These are phyloP conservation scores for Circaetus cinerascens DNA, from an alignment of 2,113 vertebrate species.

Conservation along the genomic window DNA sequence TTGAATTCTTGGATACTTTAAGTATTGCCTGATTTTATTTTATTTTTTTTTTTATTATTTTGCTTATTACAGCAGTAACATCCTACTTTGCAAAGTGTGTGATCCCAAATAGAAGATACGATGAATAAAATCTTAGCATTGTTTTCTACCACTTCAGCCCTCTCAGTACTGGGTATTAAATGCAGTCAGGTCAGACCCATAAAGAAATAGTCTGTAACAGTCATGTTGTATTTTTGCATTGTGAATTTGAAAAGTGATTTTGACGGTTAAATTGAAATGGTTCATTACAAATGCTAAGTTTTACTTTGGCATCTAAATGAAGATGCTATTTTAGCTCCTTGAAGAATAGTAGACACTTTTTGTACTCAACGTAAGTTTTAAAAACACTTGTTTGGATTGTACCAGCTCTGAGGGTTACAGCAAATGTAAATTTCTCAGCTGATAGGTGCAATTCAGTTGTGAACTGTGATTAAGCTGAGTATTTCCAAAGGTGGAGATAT, in stretches of 20 bases:
- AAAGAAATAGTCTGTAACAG: not conserved
- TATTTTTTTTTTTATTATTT: not conserved
- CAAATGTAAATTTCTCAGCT: not conserved
- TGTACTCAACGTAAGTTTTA: not conserved
- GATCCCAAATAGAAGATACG: not conserved
- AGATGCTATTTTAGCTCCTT: not conserved
- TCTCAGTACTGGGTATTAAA: not conserved
- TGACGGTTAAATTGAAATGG: not conserved
- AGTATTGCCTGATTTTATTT: not conserved
- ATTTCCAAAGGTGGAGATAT: not conserved
- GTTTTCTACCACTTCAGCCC: slow-evolving; percentile 4
- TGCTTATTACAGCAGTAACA: not conserved
- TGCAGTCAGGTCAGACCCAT: not conserved
- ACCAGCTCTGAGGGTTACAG: not conserved
- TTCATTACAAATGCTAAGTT: not conserved
- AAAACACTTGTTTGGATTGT: not conserved
- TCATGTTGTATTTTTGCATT: not conserved
- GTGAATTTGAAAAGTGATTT: not conserved
- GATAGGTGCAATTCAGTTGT: not conserved
- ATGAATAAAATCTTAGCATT: not conserved
- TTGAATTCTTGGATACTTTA: slow-evolving; percentile 29
- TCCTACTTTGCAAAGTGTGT: not conserved
- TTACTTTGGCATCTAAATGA: not conserved
- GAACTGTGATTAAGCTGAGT: not conserved
- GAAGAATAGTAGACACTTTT: not conserved